Conservation (phyloP, 2,888 invertebrate species). For the Neelides folsomi region DNA sequence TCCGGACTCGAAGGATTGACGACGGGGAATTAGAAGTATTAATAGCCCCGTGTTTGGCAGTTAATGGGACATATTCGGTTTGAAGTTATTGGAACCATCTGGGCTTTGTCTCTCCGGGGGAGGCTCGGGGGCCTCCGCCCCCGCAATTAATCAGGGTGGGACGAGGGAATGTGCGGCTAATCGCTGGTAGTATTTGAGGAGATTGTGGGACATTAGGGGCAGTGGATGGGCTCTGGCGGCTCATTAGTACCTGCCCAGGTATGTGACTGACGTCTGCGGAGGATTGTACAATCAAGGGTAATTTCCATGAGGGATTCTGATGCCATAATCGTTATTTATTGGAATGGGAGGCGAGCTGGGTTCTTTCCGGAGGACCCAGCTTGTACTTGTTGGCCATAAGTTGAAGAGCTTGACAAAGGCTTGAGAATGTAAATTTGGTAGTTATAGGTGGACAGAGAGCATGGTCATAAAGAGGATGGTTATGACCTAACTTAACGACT, state of each 20-base stretch:
- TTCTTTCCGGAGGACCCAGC: conserved; percentile 10
- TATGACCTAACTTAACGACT: conserved; percentile 32
- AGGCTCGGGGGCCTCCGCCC: no score
- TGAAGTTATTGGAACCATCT: no score
- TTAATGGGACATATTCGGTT: no score
- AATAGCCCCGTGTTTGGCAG: no score
- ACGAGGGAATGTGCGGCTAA: no score
- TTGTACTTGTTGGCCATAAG: conserved; percentile 12
- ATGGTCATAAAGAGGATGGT: conserved; percentile 32
- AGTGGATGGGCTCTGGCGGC: no score
- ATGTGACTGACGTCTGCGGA: conserved; percentile 6
- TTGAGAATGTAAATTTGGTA: conserved; percentile 33
- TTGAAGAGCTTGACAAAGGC: conserved; percentile 32
- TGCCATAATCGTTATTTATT: conserved; percentile 33
- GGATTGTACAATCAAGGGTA: conserved; percentile 26
- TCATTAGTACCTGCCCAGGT: background rate
- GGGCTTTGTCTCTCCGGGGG: no score
- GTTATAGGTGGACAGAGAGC: conserved; percentile 32
- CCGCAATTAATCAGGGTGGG: no score
- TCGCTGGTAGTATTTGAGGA: no score
- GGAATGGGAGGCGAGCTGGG: conserved; percentile 25
- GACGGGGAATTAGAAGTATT: no score
- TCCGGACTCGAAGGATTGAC: no score
- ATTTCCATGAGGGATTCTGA: conserved; percentile 28
- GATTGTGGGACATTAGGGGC: no score